phyloP scores from a whole-genome alignment of 64 coral and sea anemone genomes.

The Catalaphyllia jardinei region DNA sequence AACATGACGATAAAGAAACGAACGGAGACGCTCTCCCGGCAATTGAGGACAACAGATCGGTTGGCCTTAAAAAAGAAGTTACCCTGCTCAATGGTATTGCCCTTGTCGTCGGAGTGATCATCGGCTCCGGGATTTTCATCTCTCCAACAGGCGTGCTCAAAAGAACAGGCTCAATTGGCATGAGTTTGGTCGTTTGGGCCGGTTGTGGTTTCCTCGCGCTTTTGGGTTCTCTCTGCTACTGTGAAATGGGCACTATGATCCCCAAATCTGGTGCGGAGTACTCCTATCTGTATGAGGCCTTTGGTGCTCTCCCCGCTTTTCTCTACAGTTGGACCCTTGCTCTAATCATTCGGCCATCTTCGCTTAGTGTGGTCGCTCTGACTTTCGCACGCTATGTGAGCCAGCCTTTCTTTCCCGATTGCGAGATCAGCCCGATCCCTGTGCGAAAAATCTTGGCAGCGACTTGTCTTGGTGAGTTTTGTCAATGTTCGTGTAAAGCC shows the following conservation, averaged over 20 bases:
- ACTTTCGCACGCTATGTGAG: slow-evolving; percentile 93
- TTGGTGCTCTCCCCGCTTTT: slow-evolving; percentile 85
- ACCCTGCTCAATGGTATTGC: slow-evolving; percentile 82
- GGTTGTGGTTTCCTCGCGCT: slow-evolving; percentile 78
- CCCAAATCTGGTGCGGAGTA: slow-evolving; percentile 89
- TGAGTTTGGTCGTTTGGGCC: slow-evolving; percentile 86
- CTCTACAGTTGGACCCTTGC: slow-evolving; percentile 93
- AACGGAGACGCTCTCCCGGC: slow-evolving; percentile 62
- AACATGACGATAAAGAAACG: slow-evolving; percentile 41
- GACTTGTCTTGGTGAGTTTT: slow-evolving; percentile 70
- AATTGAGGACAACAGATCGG: slow-evolving; percentile 36
- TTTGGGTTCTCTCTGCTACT: slow-evolving; percentile 88
- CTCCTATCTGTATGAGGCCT: slow-evolving; percentile 83
- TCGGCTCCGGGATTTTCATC: slow-evolving; percentile 92
- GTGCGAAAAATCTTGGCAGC: slow-evolving; percentile 88
- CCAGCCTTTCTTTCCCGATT: slow-evolving; percentile 87
- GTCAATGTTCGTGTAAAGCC: neutral
- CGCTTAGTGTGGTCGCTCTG: slow-evolving; percentile 71
- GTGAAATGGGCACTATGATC: slow-evolving; percentile 98
- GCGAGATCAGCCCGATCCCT: slow-evolving; percentile 76
- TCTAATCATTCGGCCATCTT: slow-evolving; percentile 84
- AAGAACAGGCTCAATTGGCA: slow-evolving; percentile 56
- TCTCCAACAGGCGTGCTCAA: slow-evolving; percentile 81
- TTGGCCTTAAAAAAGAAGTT: slow-evolving; percentile 87
- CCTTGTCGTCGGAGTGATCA: slow-evolving; percentile 87